Conservation (phyloP, 1,140 invertebrate species). For the Drosophila pseudoananassae region DNA sequence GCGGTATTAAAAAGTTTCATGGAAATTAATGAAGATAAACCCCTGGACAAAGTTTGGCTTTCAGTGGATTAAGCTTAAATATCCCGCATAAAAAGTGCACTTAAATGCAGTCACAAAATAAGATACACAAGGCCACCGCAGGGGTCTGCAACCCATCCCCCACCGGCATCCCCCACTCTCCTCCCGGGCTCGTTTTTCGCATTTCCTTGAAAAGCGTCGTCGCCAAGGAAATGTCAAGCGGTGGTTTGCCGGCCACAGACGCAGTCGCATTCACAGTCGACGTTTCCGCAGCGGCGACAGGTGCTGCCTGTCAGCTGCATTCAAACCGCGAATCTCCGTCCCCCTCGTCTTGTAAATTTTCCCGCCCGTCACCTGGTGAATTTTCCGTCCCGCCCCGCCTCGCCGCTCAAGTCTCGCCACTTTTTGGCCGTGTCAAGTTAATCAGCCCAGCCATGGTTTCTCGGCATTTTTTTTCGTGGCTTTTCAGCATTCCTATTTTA, state of each 20-base stretch:
- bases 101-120: slow-evolving; percentile 38
- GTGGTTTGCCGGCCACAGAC: slow-evolving; percentile 34
- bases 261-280: slow-evolving; percentile 23
- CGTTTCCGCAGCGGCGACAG: slow-evolving; percentile 56
- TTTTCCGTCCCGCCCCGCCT: background rate
- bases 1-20: slow-evolving; percentile 29
- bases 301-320: slow-evolving; percentile 74
- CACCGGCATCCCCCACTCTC: background rate
- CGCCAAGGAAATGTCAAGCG: slow-evolving; percentile 54
- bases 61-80: slow-evolving; percentile 36
- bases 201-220: slow-evolving; percentile 18
- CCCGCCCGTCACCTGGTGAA: background rate
- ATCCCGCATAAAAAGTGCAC: slow-evolving; percentile 28
- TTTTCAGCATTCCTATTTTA: slow-evolving; percentile 30
- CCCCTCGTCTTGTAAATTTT: slow-evolving; percentile 6
- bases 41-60: slow-evolving; percentile 43
- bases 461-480: slow-evolving; percentile 28
- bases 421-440: slow-evolving; percentile 67
- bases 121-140: slow-evolving; percentile 29
- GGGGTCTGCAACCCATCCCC: slow-evolving; percentile 6
- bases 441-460: slow-evolving; percentile 64
- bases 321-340: slow-evolving; percentile 53
- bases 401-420: background rate
- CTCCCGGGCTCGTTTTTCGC: background rate
- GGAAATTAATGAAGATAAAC: slow-evolving; percentile 41